A percentile compares a stretch with the other conserved stretches of the same genome.
Conservation (phyloP, 2,797 vertebrate species). For the Carduelis carduelis region DNA sequence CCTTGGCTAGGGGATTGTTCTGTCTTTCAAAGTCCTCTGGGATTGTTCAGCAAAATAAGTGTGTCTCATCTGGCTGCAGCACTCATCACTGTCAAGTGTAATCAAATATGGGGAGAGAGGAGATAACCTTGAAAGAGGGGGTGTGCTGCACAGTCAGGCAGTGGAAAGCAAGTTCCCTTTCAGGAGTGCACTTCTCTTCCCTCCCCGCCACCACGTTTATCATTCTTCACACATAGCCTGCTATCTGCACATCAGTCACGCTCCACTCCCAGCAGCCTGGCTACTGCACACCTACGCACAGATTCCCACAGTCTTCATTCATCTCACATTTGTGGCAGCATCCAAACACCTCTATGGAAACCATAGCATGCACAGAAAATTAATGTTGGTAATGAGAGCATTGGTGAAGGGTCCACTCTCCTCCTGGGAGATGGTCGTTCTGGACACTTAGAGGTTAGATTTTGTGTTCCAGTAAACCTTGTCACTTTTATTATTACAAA, state of each 20-base stretch:
- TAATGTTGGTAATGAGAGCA: not conserved
- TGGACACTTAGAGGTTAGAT: not conserved
- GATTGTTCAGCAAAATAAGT: not conserved
- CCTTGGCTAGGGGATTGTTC: not conserved
- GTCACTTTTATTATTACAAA: not conserved
- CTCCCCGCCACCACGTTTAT: not conserved
- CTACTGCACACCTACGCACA: conserved; percentile 53
- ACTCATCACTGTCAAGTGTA: conserved; percentile 21
- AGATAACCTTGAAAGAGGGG: conserved; percentile 20
- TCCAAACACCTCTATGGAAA: not conserved
- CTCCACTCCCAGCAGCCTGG: conserved; percentile 36
- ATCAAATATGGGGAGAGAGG: conserved; percentile 4
- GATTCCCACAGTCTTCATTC: conserved; percentile 40
- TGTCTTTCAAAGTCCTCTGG: not conserved
- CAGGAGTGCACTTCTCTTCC: not conserved
- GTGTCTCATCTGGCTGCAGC: conserved; percentile 4
- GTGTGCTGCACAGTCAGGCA: conserved; percentile 7
- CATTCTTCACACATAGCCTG: conserved; percentile 46
- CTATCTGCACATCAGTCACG: conserved; percentile 61
- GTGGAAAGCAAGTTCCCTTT: not conserved
- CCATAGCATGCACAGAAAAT: not conserved
- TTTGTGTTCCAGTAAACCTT: not conserved
- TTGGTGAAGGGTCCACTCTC: not conserved
- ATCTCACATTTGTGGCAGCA: not conserved
- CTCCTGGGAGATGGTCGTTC: not conserved